phyloP scores from a whole-genome alignment of 1,140 invertebrate species.

The Drosophila suzukii region DNA sequence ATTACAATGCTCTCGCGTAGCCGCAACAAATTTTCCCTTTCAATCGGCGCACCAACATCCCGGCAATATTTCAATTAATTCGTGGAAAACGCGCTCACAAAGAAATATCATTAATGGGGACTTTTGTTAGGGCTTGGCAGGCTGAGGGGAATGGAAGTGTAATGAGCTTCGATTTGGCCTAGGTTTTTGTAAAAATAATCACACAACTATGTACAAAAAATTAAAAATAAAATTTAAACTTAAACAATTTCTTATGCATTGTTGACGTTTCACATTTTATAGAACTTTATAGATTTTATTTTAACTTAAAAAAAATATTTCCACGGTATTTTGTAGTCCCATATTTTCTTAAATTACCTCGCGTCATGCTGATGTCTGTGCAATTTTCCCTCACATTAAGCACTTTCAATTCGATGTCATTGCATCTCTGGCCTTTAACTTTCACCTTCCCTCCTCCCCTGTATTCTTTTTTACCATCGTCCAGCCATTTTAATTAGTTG shows the following conservation, averaged over 20 bases:
- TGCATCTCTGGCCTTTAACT: conserved; percentile 18
- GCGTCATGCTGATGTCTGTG: conserved; percentile 31
- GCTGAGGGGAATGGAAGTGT: conserved; percentile 3
- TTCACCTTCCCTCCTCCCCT: neutral
- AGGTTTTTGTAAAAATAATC: neutral
- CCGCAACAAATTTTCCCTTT: conserved; percentile 73
- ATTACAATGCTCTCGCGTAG: conserved; percentile 57
- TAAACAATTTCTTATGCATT: no score
- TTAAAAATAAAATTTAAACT: no score
- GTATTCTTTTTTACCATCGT: neutral
- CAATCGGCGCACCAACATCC: conserved; percentile 49
- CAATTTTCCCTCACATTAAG: conserved; percentile 70
- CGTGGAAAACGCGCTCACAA: conserved; percentile 49
- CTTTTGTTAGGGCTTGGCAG: conserved; percentile 12
- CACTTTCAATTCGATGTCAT: conserved; percentile 51
- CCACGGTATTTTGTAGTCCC: neutral
- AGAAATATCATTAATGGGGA: conserved; percentile 36
- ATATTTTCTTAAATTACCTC: neutral
- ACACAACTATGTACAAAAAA: no score
- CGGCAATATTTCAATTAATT: conserved; percentile 76
- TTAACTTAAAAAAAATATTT: neutral
- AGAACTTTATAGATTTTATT: no score
- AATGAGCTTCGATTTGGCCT: conserved; percentile 26
- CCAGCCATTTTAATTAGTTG: conserved; percentile 60
- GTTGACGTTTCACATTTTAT: no score